Evolutionary conservation across 2,888 invertebrate species (phyloP).

Genomic region (Scaptomyza parva): DNA sequence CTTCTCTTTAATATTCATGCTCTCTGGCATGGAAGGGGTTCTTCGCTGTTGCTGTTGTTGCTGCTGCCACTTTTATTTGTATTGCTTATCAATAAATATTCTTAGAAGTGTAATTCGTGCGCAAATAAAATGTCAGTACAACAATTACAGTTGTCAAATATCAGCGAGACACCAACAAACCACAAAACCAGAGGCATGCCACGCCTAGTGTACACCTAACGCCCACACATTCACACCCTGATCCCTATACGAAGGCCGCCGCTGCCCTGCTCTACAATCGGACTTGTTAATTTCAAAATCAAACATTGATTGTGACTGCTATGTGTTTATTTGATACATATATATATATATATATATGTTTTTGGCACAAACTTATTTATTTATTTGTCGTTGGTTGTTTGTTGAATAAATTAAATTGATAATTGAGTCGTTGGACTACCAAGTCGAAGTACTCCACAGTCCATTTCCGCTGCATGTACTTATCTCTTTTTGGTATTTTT

Average conservation of each 20-base stretch:
- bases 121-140: slow-evolving; percentile 47
- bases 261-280: slow-evolving; percentile 40
- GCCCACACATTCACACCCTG: slow-evolving; percentile 15
- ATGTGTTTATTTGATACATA: slow-evolving; percentile 15
- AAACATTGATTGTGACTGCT: slow-evolving; percentile 51
- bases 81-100: slow-evolving; percentile 63
- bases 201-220: slow-evolving; percentile 13
- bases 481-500: slow-evolving; percentile 21
- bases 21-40: slow-evolving; percentile 11
- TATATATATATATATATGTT: too few relatives aligned
- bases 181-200: slow-evolving; percentile 18
- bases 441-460: slow-evolving; percentile 17
- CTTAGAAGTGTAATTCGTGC: slow-evolving; percentile 41
- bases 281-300: slow-evolving; percentile 51
- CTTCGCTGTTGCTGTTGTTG: slow-evolving; percentile 12
- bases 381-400: slow-evolving; percentile 53
- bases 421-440: slow-evolving; percentile 44
- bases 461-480: slow-evolving; percentile 36
- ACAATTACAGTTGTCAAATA: slow-evolving; percentile 79
- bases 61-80: slow-evolving; percentile 29
- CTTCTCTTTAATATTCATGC: slow-evolving; percentile 40
- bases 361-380: slow-evolving; percentile 47
- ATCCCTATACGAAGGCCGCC: slow-evolving; percentile 2
- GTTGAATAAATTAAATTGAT: slow-evolving; percentile 58
- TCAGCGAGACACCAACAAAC: slow-evolving; percentile 22